These are phyloP conservation scores for Coracias cyanogaster DNA, from an alignment of 2,797 vertebrate species.

Conservation along the genomic window DNA sequence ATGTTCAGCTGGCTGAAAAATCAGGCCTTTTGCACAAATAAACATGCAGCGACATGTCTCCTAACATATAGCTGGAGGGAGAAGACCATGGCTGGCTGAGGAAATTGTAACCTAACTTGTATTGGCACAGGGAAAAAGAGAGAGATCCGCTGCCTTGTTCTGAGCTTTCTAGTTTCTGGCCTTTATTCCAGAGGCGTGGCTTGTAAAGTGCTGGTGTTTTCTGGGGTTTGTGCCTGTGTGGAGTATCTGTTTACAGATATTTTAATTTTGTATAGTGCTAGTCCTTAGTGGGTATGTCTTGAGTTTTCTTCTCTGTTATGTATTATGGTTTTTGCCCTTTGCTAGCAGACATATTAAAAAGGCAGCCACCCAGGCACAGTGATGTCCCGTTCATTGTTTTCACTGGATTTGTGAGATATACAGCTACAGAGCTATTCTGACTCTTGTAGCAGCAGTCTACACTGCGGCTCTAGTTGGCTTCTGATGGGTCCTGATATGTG, in stretches of 20 bases:
- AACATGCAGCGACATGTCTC: not conserved
- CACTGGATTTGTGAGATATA: not conserved
- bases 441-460: not conserved
- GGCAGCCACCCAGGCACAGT: not conserved
- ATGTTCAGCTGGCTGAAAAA: not conserved
- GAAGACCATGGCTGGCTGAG: not conserved
- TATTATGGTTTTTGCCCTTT: not conserved
- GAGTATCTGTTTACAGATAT: not conserved
- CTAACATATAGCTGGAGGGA: rapidly evolving
- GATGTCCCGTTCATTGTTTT: not conserved
- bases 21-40: not conserved
- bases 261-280: not conserved
- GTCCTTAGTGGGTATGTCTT: not conserved
- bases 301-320: not conserved
- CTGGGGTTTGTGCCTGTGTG: not conserved
- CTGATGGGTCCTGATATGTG: not conserved
- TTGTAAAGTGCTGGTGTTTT: not conserved
- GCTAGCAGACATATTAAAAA: not conserved
- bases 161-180: not conserved
- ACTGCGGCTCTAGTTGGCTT: not conserved
- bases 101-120: not conserved
- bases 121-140: not conserved
- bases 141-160: not conserved
- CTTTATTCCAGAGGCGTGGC: not conserved
- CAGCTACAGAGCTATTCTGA: not conserved